Evolutionary conservation across 2,888 invertebrate genomes (phyloP).

Genomic region (Reticulitermes lucifugus): DNA sequence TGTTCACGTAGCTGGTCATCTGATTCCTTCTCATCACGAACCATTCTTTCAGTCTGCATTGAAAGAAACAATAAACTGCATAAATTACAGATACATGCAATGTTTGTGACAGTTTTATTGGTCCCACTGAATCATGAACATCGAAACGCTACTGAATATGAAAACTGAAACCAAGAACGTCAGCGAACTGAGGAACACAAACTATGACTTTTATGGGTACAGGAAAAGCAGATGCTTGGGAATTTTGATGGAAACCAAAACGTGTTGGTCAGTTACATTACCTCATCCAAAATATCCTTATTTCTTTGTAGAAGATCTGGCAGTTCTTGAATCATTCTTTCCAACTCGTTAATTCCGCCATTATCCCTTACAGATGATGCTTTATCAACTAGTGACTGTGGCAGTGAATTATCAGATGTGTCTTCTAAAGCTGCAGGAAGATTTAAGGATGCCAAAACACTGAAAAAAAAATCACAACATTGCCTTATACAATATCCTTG

Average conservation of each 20-base stretch:
- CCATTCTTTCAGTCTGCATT: constrained; percentile 76
- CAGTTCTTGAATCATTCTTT: constrained; percentile 83
- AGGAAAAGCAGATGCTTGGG: no score
- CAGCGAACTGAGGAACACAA: no score
- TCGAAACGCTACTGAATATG: no score
- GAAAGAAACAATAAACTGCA: neutral
- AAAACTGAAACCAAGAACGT: no score
- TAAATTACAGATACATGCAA: no score
- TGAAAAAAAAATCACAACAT: constrained; percentile 58
- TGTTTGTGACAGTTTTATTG: no score
- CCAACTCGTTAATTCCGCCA: constrained; percentile 82
- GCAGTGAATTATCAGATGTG: constrained; percentile 79
- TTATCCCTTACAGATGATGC: constrained; percentile 75
- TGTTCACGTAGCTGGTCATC: constrained; percentile 89
- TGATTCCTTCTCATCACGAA: constrained; percentile 92
- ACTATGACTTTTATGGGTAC: no score
- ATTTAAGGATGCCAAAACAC: constrained; percentile 91
- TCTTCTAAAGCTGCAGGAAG: constrained; percentile 97
- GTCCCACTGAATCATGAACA: no score
- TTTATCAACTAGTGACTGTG: constrained; percentile 90
- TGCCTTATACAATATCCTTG: no score
- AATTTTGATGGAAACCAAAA: no score
- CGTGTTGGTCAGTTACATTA: constrained; percentile 57
- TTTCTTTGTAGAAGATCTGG: constrained; percentile 93
- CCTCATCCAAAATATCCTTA: constrained; percentile 94